Percentiles rank a stretch among this genome's conserved stretches.
These are phyloP conservation scores for Clarias fuscus DNA, from an alignment of 2,797 vertebrate species.

Conservation along the genomic window DNA sequence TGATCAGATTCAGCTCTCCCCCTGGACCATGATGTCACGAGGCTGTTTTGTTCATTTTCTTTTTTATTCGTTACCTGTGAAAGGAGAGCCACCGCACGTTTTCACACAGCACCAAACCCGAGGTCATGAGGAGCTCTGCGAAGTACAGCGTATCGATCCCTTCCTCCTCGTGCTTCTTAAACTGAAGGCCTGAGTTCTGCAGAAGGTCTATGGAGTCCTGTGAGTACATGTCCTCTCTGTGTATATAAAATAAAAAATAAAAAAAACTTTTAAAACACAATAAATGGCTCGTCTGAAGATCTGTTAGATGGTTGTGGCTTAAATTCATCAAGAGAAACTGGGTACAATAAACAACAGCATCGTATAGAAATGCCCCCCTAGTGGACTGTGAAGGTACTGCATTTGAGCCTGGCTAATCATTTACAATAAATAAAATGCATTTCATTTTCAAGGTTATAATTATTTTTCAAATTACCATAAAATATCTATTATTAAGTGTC, in stretches of 20 bases:
- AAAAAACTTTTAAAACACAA: background rate
- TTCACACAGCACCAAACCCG: conserved; percentile 95
- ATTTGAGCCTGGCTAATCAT: too few relatives aligned
- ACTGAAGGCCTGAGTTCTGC: conserved; percentile 96
- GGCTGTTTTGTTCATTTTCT: too few relatives aligned
- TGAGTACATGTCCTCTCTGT: conserved; percentile 98
- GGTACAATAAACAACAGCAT: too few relatives aligned
- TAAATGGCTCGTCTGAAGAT: background rate
- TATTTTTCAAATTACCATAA: too few relatives aligned
- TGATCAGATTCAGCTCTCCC: background rate
- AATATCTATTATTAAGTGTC: too few relatives aligned
- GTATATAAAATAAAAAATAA: background rate
- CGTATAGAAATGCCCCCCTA: too few relatives aligned
- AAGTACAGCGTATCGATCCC: conserved; percentile 97
- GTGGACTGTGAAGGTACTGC: too few relatives aligned
- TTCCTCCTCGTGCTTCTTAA: conserved; percentile 97
- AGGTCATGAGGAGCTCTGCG: conserved; percentile 97
- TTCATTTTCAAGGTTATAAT: too few relatives aligned
- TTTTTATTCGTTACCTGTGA: conserved; percentile 81
- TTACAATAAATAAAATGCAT: too few relatives aligned
- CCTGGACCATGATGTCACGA: too few relatives aligned
- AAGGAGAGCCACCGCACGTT: conserved; percentile 99
- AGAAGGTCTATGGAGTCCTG: conserved; percentile 98
- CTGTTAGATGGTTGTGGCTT: background rate
- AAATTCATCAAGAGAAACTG: background rate